Evolutionary conservation across 2,888 invertebrate species (phyloP), one percentile per base, ranked within the genome.

Genomic region (Apotomis betuletana): DNA sequence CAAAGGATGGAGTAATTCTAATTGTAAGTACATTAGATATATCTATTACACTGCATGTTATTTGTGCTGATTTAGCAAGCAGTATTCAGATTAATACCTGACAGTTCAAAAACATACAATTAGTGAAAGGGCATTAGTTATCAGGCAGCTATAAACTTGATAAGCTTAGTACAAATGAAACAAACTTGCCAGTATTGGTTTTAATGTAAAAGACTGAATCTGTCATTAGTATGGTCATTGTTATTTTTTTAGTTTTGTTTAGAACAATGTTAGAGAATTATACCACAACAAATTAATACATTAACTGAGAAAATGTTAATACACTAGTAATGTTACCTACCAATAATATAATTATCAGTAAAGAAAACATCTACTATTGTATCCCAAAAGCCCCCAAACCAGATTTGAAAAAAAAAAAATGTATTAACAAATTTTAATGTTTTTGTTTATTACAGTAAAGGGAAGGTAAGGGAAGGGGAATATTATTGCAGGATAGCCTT

Each of bases 121-220:
- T 90, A 89, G 91, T 91, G 89, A 88, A 91, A 88, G 84, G 77
- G 87, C 86, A 87, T 80, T 67, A 86, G 82, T 83, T 77, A 77
- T 79, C 85, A 83, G 82, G 81, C 81, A 85, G 80, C 76, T 86
- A 83, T 83, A 78, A 80, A 87, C 83, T 87, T 87, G 83, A 88
- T 90, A 71, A 90, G 87, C 88, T 91, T 91, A 92, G 93, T 93
- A 93, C 93, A 93, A 93, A 87, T 90, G 82, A 88, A 91, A 91
- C 88, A 90, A 91, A 92, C 92, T 93, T 93, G 93, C 93, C 93
- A 93, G 92, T 93, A 93, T 93, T 93, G 93, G 93, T 92, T 92
- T 87, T 89, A 85, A 90, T 91, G 82, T 89, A 90, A 90, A 92
- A 93, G 93, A 93, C 93, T 93, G 93, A 93, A 90, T 89, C 65